Evolutionary conservation across 2,797 vertebrate genomes (phyloP).

Genomic region (Notoglanidium macrostoma): DNA sequence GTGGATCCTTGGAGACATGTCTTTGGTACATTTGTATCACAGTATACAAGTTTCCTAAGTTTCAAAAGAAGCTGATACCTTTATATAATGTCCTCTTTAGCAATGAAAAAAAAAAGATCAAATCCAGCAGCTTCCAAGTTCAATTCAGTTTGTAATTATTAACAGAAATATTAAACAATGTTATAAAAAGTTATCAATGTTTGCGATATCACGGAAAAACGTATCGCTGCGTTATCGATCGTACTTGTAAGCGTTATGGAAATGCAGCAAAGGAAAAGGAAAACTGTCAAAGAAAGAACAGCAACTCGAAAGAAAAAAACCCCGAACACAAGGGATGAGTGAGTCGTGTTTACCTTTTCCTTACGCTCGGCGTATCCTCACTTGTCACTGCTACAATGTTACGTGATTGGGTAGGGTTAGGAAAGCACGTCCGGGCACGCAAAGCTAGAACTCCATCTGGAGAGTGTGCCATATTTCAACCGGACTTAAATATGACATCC

Average conservation of each 20-base stretch:
- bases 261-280: background rate
- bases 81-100: background rate
- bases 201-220: too few species aligned
- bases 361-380: background rate
- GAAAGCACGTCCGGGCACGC: background rate
- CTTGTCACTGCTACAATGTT: background rate
- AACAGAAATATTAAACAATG: background rate
- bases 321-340: background rate
- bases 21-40: background rate
- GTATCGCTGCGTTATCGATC: background rate
- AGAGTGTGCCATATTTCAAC: background rate
- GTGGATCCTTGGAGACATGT: background rate
- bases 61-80: background rate
- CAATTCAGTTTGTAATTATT: background rate
- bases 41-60: background rate
- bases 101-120: background rate
- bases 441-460: background rate
- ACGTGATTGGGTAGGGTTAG: background rate
- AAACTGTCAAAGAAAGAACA: background rate
- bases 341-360: background rate
- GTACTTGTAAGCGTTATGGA: background rate
- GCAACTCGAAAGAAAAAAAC: too few species aligned
- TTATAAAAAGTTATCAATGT: background rate
- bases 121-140: background rate
- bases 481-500: background rate